These are phyloP conservation scores for Drosophila pseudoobscura DNA, from an alignment of 1,140 invertebrate genomes.

Conservation along the genomic window DNA sequence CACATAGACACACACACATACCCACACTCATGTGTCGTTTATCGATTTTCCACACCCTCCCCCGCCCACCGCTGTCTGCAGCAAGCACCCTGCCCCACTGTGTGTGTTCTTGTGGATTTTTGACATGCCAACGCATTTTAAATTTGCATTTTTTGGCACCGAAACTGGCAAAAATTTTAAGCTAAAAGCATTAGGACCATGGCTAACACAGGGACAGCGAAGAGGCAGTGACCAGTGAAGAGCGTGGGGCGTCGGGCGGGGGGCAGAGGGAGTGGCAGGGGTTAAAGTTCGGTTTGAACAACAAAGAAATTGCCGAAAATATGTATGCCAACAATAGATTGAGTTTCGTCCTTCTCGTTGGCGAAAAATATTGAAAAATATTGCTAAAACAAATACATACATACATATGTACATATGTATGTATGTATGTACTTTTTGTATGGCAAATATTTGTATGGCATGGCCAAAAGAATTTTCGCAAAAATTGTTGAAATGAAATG, in stretches of 20 bases:
- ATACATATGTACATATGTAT: conserved; percentile 25
- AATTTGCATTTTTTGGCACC: conserved; percentile 79
- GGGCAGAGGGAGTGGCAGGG: background rate
- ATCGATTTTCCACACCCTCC: conserved; percentile 64
- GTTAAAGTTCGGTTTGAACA: conserved; percentile 47
- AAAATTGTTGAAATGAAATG: conserved; percentile 30
- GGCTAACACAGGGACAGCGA: background rate
- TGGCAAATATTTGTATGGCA: background rate
- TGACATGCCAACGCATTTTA: conserved; percentile 79
- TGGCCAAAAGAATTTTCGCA: conserved; percentile 9
- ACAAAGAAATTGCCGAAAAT: conserved; percentile 54
- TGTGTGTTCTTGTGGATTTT: conserved; percentile 57
- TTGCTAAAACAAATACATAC: conserved; percentile 44
- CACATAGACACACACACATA: conserved; percentile 31
- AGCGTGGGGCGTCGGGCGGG: too few species aligned
- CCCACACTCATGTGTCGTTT: conserved; percentile 51
- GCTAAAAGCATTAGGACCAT: conserved; percentile 62
- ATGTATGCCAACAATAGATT: conserved; percentile 42
- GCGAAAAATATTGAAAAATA: conserved; percentile 26
- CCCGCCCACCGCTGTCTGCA: conserved; percentile 15
- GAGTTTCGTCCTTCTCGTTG: conserved; percentile 40
- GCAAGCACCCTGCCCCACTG: conserved; percentile 40
- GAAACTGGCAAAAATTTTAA: conserved; percentile 60
- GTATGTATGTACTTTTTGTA: too few species aligned
- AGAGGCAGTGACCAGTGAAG: too few species aligned